Base-by-base conservation (phyloP, 2,113 vertebrate species). In the Rhombomys opimus region DNA sequence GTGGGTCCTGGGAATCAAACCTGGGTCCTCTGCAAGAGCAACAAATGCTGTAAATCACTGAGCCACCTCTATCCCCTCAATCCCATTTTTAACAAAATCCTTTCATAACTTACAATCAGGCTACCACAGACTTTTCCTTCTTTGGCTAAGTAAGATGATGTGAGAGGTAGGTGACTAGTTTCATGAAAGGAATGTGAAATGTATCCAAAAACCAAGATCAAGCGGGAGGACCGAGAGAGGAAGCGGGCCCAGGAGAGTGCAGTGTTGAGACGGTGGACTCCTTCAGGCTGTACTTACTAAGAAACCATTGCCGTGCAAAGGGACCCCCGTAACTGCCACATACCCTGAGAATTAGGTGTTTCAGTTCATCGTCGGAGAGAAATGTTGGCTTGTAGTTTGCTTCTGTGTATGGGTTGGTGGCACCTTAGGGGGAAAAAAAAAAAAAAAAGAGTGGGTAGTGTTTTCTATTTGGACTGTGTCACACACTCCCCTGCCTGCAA, bases 361-460 rank as follows among this genome's bases (percentile, higher is more conserved):
- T 99, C 96, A 99, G 98, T 96, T 99, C 99, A 90, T 99, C 99
- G 22, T 99, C 99, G 93, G 99, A 99, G 75, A 99, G 99, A 98
- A 99, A 99, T 86, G 99, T 99, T 73, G 99, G 99, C 97, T 99
- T 99, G 98, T 99, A 99, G 98, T 99, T 99, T 77, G 99, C 99
- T 98, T 99, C 99, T 63, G 99, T 99, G 97, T 99, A 99, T 13
- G 99, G 99, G 95, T 99, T 99, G 90, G 99, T 99, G 98, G 99
- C 99, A 98, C 99, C 99, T 99, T 95, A 73, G 17, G 84, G 77
- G 46, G 23, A 96, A 91, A 96, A 61, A 96, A 87, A 96, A 61
- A 96, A 87, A 97, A 93, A 95, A 65, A 41, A 41, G 41, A 86
- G 86, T 95, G 20, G 41, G 72, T 25, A 84, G 41, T 7, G 7